These are phyloP conservation scores for Chalcis sispes DNA, from an alignment of 2,888 invertebrate species.

Conservation along the genomic window DNA sequence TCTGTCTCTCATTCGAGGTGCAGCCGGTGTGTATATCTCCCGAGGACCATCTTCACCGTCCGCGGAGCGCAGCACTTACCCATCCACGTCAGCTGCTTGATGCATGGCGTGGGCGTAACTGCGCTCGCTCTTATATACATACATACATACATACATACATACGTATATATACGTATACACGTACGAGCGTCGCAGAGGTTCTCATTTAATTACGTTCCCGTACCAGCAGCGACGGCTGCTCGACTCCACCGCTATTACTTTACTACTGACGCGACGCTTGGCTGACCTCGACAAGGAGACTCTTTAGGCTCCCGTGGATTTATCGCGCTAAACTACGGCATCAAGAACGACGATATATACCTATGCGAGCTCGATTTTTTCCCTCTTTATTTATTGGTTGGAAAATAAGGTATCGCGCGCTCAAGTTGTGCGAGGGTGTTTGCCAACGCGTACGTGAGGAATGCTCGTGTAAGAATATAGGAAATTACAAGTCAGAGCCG, in stretches of 20 bases:
- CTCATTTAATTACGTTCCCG: constrained; percentile 74
- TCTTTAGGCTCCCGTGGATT: constrained; percentile 18
- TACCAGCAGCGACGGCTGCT: constrained; percentile 6
- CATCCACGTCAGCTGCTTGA: constrained; percentile 73
- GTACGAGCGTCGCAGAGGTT: constrained; percentile 74
- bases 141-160: no score
- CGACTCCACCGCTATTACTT: not conserved
- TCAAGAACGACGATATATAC: no score
- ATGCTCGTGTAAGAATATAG: not conserved
- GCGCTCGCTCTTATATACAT: constrained; percentile 63
- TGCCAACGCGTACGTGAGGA: no score
- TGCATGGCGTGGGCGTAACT: constrained; percentile 75
- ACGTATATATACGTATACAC: no score
- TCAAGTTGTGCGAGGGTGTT: no score
- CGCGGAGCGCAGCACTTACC: constrained; percentile 69
- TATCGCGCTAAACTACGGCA: constrained; percentile 38
- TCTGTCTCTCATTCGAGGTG: constrained; percentile 16
- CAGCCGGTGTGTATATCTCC: constrained; percentile 70
- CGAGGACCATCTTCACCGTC: constrained; percentile 74
- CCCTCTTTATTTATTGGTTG: constrained; percentile 15
- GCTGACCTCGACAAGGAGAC: constrained; percentile 49
- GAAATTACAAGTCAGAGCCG: no score
- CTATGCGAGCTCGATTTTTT: no score
- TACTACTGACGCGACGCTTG: not conserved
- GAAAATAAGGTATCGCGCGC: constrained; percentile 16